Conservation (phyloP, 2,797 vertebrate genomes). For the Phyllotis vaccarum region DNA sequence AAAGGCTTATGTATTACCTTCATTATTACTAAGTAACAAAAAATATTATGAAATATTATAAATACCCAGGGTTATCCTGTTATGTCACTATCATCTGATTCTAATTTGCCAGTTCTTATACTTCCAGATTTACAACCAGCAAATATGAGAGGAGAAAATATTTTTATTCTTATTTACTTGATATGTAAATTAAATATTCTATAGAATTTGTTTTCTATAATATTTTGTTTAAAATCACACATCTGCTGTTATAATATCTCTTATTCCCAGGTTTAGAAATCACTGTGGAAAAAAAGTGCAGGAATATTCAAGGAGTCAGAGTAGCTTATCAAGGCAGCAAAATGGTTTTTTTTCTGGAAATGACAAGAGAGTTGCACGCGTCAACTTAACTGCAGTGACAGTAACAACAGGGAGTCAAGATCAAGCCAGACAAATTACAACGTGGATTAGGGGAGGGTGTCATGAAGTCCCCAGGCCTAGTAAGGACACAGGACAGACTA, state of each 20-base stretch:
- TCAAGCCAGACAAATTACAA: neutral
- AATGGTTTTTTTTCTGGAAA: neutral
- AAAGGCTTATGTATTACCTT: neutral
- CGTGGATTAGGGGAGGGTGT: neutral
- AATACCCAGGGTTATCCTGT: neutral
- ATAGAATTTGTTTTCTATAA: conserved; percentile 1
- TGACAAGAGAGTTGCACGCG: neutral
- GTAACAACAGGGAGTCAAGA: neutral
- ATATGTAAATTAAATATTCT: conserved; percentile 12
- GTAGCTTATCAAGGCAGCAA: no score
- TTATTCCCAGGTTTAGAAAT: neutral
- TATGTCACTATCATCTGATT: neutral
- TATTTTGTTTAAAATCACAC: neutral
- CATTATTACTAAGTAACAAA: conserved; percentile 32
- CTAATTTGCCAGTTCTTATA: conserved; percentile 50
- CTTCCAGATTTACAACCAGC: neutral
- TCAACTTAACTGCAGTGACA: neutral
- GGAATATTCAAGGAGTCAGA: neutral
- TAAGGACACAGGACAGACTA: neutral
- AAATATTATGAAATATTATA: neutral
- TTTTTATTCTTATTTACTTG: neutral
- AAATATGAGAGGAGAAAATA: neutral
- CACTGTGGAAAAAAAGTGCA: neutral
- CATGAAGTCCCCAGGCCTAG: neutral
- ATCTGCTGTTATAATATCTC: neutral